phyloP scores from a whole-genome alignment of 2,797 vertebrate genomes.

The Stomatorhinus walkeri region DNA sequence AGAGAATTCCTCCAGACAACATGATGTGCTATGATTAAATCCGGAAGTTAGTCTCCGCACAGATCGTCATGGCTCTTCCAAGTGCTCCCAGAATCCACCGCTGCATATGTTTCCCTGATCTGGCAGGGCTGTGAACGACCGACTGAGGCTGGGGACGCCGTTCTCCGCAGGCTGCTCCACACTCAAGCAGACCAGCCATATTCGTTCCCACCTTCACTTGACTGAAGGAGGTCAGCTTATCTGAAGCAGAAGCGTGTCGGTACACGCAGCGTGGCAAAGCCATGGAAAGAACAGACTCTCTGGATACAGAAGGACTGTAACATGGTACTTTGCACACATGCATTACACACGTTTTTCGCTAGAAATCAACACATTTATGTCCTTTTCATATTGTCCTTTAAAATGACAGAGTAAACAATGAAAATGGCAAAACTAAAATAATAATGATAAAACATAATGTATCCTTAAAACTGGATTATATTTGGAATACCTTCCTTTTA shows the following conservation, averaged over 20 bases:
- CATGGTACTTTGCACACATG: slow-evolving; percentile 29
- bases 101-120: neutral
- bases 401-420: slow-evolving; percentile 39
- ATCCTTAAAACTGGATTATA: slow-evolving; percentile 70
- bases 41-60: neutral
- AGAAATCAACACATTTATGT: slow-evolving; percentile 36
- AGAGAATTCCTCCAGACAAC: neutral
- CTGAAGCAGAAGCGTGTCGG: slow-evolving; percentile 50
- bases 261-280: slow-evolving; percentile 24
- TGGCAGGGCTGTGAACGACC: neutral
- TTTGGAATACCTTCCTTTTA: slow-evolving; percentile 53
- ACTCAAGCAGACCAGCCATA: neutral
- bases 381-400: slow-evolving; percentile 29
- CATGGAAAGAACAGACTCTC: slow-evolving; percentile 7
- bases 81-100: neutral
- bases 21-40: neutral
- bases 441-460: slow-evolving; percentile 42
- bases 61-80: neutral
- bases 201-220: neutral
- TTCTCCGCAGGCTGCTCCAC: neutral
- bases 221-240: slow-evolving; percentile 43
- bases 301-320: slow-evolving; percentile 25
- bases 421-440: slow-evolving; percentile 22
- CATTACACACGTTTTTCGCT: slow-evolving; percentile 35
- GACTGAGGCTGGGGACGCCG: neutral